Evolutionary conservation across 2,113 vertebrate species (phyloP), one percentile per base, ranked within the genome.

Genomic region (Eublepharis macularius): DNA sequence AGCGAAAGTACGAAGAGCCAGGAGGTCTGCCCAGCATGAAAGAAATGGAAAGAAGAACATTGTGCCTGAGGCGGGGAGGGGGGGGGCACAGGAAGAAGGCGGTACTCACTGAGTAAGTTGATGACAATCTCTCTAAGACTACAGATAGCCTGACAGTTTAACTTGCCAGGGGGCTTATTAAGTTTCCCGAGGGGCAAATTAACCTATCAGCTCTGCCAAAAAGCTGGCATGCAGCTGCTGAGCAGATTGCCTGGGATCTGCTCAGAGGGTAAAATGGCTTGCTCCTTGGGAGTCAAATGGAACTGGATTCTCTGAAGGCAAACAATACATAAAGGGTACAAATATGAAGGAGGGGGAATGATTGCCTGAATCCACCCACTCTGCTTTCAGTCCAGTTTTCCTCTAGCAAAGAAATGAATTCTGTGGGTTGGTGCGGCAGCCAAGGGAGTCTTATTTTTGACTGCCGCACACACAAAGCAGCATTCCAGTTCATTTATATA

Each of bases 1-100:
- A 99, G 86, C 98, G 98, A 92, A 99, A 98, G 87, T 99, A 99
- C 2, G 99, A 99, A 7, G 98, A 96, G 47, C 99, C 98, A 0
- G 97, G 97, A 13, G 98, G 98, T 87, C 99, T 99, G 96, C 70
- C 26, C 16, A 84, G 75, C 41, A 93, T 74, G 90, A 76, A 90
- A 88, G 0, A 63, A 26, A 17, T 0, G 82, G 83, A 87, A 79
- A 85, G 81, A 70, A 80, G 12, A 88, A 32, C 81, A 78, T 5
- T 86, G 72, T 57, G 13, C 24, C 49, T 41, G 68, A 0, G 2
- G 29, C 2, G n/a, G 0, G 47, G 19, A 12, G 2, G 86, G 75
- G 29, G 57, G 39, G 32, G 26, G 74, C 49, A 13, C n/a, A 60
- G 60, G 60, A 63, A 63, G 24, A 29, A 63, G 26, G 1, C 13